Conservation (phyloP, 2,113 vertebrate species). For the Aplodontia rufa region DNA sequence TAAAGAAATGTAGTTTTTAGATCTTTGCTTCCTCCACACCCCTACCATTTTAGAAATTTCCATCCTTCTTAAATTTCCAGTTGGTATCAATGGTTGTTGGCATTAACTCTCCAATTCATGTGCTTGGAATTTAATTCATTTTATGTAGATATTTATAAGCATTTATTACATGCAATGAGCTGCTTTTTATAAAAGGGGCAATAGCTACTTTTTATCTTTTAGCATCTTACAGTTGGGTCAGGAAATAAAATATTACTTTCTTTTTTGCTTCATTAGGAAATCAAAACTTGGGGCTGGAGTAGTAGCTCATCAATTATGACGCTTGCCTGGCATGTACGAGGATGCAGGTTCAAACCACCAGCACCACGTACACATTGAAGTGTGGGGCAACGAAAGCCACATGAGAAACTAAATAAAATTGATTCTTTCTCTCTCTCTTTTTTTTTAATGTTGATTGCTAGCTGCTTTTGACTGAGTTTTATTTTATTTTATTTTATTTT, state of each 20-base stretch:
- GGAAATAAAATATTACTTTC: not conserved
- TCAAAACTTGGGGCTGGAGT: not conserved
- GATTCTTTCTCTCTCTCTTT: not conserved
- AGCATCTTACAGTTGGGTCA: not conserved
- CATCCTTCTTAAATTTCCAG: not conserved
- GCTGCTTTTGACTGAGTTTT: not conserved
- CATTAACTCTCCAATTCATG: not conserved
- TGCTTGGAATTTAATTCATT: not conserved
- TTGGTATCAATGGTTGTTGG: not conserved
- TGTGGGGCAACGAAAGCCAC: too few species aligned
- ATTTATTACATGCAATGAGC: not conserved
- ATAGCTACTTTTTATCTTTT: not conserved
- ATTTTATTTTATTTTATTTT: too few species aligned
- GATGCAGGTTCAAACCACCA: too few species aligned
- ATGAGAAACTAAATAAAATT: too few species aligned
- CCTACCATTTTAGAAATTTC: not conserved
- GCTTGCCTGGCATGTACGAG: too few species aligned
- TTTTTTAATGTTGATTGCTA: not conserved
- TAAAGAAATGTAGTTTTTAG: slow-evolving; percentile 66
- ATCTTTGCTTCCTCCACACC: not conserved
- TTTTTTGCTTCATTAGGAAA: not conserved
- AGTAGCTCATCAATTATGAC: too few species aligned
- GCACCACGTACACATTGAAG: too few species aligned
- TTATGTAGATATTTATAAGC: not conserved
- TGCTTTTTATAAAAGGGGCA: not conserved